phyloP scores from a whole-genome alignment of 2,113 vertebrate species.

The Archilochus colubris region DNA sequence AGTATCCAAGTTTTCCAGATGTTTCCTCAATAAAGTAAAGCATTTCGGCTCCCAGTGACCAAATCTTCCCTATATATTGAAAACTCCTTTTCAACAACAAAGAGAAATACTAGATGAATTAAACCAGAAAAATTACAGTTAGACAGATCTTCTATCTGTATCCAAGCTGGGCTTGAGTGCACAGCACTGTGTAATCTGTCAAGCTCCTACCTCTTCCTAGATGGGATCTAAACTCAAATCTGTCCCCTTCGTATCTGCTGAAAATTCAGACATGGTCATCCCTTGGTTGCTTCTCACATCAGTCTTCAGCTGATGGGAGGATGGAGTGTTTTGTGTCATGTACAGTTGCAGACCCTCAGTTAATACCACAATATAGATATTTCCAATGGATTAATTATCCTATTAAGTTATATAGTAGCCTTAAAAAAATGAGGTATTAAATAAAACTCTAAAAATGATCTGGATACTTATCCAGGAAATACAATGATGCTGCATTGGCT shows the following conservation, averaged over 20 bases:
- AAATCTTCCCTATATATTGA: slow-evolving; percentile 12
- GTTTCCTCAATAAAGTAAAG: slow-evolving; percentile 62
- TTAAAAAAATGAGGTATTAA: not conserved
- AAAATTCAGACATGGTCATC: not conserved
- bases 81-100: slow-evolving; percentile 21
- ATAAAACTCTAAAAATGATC: not conserved
- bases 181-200: not conserved
- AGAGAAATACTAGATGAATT: slow-evolving; percentile 17
- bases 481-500: not conserved
- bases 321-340: not conserved
- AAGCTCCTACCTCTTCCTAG: not conserved
- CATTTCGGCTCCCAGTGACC: not conserved
- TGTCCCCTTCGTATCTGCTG: not conserved
- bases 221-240: not conserved
- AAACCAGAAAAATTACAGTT: slow-evolving; percentile 28
- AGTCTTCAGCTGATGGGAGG: not conserved
- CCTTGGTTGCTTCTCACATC: not conserved
- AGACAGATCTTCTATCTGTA: slow-evolving; percentile 16
- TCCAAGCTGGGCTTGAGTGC: slow-evolving; percentile 36
- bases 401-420: not conserved
- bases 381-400: not conserved
- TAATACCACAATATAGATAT: not conserved
- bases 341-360: not conserved
- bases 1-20: slow-evolving; percentile 59
- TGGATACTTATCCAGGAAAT: not conserved